A percentile compares a stretch with the other conserved stretches of the same genome.
These are phyloP conservation scores for Acleris emargana DNA, from an alignment of 2,888 invertebrate species.

Conservation along the genomic window DNA sequence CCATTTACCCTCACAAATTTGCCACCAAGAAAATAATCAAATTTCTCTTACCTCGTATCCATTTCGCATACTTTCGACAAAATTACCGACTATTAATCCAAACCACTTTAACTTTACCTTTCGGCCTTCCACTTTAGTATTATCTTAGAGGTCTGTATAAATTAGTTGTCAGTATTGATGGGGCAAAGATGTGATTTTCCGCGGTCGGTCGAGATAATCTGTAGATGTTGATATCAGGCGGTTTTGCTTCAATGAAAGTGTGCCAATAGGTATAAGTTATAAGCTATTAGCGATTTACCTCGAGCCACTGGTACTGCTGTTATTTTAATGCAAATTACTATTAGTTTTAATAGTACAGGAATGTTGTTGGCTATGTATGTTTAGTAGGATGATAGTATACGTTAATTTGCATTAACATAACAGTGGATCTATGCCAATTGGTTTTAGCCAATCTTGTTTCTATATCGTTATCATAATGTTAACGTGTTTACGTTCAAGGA, in stretches of 20 bases:
- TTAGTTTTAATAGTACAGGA: too few relatives aligned
- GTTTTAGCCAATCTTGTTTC: too few relatives aligned
- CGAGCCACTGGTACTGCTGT: neutral
- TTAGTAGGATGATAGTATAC: too few relatives aligned
- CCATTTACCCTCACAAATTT: neutral
- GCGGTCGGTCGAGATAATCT: constrained; percentile 43
- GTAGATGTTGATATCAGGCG: constrained; percentile 29
- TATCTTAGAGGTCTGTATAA: constrained; percentile 1
- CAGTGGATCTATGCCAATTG: too few relatives aligned
- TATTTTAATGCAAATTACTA: neutral
- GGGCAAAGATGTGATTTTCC: constrained; percentile 48
- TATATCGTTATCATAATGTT: too few relatives aligned
- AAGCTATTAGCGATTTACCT: constrained; percentile 9
- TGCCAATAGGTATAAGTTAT: constrained; percentile 31
- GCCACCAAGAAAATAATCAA: neutral
- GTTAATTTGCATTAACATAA: too few relatives aligned
- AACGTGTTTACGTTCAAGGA: too few relatives aligned
- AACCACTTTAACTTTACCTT: constrained; percentile 5
- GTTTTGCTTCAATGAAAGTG: constrained; percentile 37
- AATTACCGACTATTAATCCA: constrained; percentile 25
- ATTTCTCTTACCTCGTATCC: constrained; percentile 25
- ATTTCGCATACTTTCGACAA: constrained; percentile 31
- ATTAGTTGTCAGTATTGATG: constrained; percentile 31
- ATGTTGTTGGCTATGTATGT: too few relatives aligned
- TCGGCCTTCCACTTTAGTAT: neutral